Evolutionary conservation across 2,888 invertebrate species (phyloP), one percentile per base, ranked within the genome.

Genomic region (Nomada ferruginata): DNA sequence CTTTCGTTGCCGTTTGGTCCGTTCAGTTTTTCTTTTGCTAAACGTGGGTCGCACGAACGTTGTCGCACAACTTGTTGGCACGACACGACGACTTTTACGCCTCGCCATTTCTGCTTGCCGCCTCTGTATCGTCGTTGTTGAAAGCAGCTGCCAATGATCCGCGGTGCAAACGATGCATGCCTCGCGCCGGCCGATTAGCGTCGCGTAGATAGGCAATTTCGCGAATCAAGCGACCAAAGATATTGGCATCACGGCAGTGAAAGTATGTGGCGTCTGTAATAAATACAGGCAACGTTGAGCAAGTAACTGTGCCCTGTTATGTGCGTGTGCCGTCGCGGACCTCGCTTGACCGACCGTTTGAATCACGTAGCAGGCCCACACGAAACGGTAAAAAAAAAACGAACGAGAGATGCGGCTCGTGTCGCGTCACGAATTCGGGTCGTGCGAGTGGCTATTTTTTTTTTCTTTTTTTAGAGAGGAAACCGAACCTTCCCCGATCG

Each of bases 341-440:
- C 68, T 82, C 80, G 77, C 82, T 88, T 53, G 76, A 77, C 64
- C 82, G 76, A 71, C 66, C 77, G 71, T 76, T 89, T 60, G 76
- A 72, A 86, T 86, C 88, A 75, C 85, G 80, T 80, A 85, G 9
- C 70, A 20, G 76, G 64, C 81, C 71, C 76, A 65, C 70, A 60
- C 69, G 79, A 70, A 87, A 89, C 89, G 89, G 88, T 87, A 88
- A 86, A 89, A 73, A 79, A 7, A 36, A 36, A 5, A 20, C 20
- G 7, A 77, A 61, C 50, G 61, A 74, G 71, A 85, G 70, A 78
- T 42, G 73, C 55, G 61, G 53, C 53, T 55, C 64, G 52, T 57
- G 75, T 42, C 63, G 73, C 52, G 76, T 57, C 77, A 68, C 64
- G 83, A 73, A 83, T 82, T 76, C 73, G 57, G 50, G 76, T 69